A percentile compares a stretch with the other conserved stretches of the same genome.
Conservation (phyloP, 1,140 invertebrate species). For the Vanessa tameamea region DNA sequence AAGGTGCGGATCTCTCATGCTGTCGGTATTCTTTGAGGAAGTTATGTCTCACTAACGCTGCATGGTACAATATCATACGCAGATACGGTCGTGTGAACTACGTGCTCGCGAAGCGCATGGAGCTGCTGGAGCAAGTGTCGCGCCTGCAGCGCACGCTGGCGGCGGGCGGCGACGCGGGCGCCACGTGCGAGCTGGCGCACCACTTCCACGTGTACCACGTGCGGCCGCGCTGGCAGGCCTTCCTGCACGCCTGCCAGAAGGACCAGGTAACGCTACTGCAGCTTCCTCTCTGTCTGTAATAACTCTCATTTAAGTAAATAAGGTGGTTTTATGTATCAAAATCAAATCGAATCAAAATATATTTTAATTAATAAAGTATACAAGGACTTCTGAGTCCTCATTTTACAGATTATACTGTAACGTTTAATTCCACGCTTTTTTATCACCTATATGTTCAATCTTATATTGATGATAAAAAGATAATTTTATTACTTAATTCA, state of each 20-base stretch:
- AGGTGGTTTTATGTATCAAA: no score
- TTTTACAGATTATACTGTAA: no score
- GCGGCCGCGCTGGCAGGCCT: constrained; percentile 95
- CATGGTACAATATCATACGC: not conserved
- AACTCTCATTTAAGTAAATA: no score
- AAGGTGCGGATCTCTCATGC: constrained; percentile 75
- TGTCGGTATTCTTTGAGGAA: no score
- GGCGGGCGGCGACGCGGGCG: constrained; percentile 92
- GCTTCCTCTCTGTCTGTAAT: not conserved
- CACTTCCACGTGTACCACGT: constrained; percentile 94
- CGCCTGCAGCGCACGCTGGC: constrained; percentile 92
- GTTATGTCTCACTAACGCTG: no score
- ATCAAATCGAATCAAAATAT: no score
- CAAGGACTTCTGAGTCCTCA: no score
- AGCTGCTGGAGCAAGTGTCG: constrained; percentile 94
- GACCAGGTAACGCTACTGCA: constrained; percentile 44
- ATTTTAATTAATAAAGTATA: no score
- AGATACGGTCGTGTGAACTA: constrained; percentile 99
- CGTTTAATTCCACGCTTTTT: no score
- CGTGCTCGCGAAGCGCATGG: constrained; percentile 95
- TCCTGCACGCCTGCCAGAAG: constrained; percentile 77
- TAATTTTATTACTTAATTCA: no score
- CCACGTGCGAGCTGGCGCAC: constrained; percentile 99
- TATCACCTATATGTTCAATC: no score
- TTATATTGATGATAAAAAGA: no score